Conservation (phyloP, 1,140 invertebrate genomes). For the Procambarus virginalis region DNA sequence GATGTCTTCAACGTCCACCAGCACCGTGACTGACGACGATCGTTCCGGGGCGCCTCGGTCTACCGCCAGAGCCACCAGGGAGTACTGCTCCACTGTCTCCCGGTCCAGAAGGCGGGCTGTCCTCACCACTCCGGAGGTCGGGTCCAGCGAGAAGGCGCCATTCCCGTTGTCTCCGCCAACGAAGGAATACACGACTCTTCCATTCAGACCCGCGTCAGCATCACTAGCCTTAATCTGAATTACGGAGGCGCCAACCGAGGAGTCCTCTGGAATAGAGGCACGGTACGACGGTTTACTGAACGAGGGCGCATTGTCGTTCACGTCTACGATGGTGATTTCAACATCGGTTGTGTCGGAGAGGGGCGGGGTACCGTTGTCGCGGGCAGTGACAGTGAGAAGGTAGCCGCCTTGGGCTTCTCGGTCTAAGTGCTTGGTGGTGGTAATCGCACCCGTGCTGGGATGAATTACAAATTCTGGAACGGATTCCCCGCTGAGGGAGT, state of each 20-base stretch:
- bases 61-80: conserved; percentile 89
- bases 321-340: conserved; percentile 93
- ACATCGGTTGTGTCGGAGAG: conserved; percentile 94
- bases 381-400: conserved; percentile 91
- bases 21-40: conserved; percentile 78
- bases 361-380: conserved; percentile 91
- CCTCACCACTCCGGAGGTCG: conserved; percentile 92
- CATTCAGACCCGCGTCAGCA: conserved; percentile 92
- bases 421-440: conserved; percentile 87
- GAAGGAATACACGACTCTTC: conserved; percentile 88
- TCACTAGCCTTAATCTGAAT: conserved; percentile 91
- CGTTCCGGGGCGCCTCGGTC: conserved; percentile 84
- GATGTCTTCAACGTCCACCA: conserved; percentile 91
- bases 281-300: conserved; percentile 88
- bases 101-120: conserved; percentile 93
- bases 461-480: conserved; percentile 90
- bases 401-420: conserved; percentile 86
- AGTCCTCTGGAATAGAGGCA: conserved; percentile 91
- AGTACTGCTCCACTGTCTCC: conserved; percentile 90
- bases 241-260: conserved; percentile 88
- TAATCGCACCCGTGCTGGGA: conserved; percentile 92
- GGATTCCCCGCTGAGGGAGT: conserved; percentile 76
- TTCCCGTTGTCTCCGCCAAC: conserved; percentile 84
- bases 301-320: conserved; percentile 93
- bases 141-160: conserved; percentile 93